Base-by-base conservation (phyloP, 2,113 vertebrate species). In the Scytalopus superciliaris region DNA sequence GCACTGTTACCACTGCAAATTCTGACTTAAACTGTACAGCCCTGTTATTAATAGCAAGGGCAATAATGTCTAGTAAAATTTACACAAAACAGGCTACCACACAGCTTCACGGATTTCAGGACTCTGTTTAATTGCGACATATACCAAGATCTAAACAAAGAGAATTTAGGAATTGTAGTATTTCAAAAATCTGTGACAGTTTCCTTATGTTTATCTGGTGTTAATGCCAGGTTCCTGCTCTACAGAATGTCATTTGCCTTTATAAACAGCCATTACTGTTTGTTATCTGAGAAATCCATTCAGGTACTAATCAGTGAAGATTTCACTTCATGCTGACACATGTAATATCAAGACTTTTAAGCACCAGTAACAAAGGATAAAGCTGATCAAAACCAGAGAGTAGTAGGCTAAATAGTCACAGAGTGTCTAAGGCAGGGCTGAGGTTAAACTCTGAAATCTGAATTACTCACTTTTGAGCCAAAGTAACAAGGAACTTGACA, bases 401-500 rank as follows among this genome's bases (percentile, higher is more conserved):
- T 3, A 49, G 50, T 7, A 74, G 55, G 47, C 27, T 80, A 3
- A 79, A 44, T 0, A 47, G 67, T 25, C 27, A 84, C 53, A 70
- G 45, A 40, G 19, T 19, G 23, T 8, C 27, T 77, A 42, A 28
- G 7, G 75, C 4, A 77, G 59, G 70, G 67, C n/a, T 45, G 42
- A 84, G 28, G 35, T 27, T 56, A 28, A 82, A 56, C 33, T 25
- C 49, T 14, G 6, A 31, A 63, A 31, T 23, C 8, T 2, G 0
- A 19, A 6, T 22, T 69, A 99, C 99, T 99, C 97, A 99, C 99
- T 99, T 99, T 89, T 99, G 99, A 94, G 99, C 99, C 94, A 99
- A 97, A 42, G 99, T 99, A 53, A 99, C 99, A 57, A 99, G 98
- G 97, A 99, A 99, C 96, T 99, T 99, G 80, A 99, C 99, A 97